phyloP scores from a whole-genome alignment of 1,140 invertebrate species.

The Achatina immaculata region DNA sequence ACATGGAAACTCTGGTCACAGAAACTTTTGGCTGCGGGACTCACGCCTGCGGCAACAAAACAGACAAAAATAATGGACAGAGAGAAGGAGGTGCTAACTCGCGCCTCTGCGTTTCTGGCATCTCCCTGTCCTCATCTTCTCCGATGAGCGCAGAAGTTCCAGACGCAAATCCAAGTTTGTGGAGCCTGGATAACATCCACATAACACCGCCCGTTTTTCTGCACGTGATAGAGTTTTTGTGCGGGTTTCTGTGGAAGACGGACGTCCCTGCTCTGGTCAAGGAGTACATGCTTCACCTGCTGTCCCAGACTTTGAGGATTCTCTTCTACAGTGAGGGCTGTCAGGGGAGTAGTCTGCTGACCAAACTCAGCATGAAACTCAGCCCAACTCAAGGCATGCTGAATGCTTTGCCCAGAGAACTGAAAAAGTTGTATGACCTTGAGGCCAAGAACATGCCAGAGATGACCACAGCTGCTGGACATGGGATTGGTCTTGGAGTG shows the following conservation, averaged over 20 bases:
- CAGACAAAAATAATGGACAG: neutral
- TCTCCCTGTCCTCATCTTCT: slow-evolving; percentile 1
- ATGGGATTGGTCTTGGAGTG: slow-evolving; percentile 63
- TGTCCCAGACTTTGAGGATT: slow-evolving; percentile 67
- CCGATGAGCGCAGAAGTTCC: slow-evolving; percentile 19
- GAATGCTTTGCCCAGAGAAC: slow-evolving; percentile 61
- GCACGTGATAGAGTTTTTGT: slow-evolving; percentile 64
- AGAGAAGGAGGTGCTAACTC: slow-evolving; percentile 28
- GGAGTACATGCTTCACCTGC: slow-evolving; percentile 67
- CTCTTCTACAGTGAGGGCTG: slow-evolving; percentile 55
- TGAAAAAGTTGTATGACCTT: slow-evolving; percentile 68
- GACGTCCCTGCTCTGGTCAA: slow-evolving; percentile 68
- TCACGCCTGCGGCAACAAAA: slow-evolving; percentile 49
- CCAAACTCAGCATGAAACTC: slow-evolving; percentile 54
- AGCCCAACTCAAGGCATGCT: slow-evolving; percentile 61
- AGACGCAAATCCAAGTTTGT: slow-evolving; percentile 55
- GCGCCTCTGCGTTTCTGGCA: neutral
- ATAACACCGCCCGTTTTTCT: slow-evolving; percentile 64
- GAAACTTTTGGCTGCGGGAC: slow-evolving; percentile 63
- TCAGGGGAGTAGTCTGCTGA: slow-evolving; percentile 50
- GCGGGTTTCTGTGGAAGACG: slow-evolving; percentile 65
- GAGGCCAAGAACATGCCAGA: slow-evolving; percentile 55
- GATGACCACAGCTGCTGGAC: slow-evolving; percentile 46
- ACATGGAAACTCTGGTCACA: slow-evolving; percentile 67
- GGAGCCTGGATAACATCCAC: slow-evolving; percentile 62